Conservation (phyloP, 1,140 invertebrate genomes). For the Holotrichia oblita region DNA sequence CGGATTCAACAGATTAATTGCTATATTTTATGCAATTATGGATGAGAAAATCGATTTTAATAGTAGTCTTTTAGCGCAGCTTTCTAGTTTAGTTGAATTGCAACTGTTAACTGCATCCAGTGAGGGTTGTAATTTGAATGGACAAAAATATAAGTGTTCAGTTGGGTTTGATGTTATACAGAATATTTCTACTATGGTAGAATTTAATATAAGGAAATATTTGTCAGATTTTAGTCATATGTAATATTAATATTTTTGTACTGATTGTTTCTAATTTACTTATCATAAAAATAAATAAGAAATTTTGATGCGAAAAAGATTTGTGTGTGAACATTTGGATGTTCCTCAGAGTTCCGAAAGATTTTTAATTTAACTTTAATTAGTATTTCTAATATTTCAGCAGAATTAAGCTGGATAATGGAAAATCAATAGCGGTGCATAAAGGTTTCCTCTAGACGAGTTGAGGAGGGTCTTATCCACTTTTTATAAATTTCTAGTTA, state of each 20-base stretch:
- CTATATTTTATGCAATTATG: constrained; percentile 92
- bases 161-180: constrained; percentile 76
- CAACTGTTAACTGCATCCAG: constrained; percentile 71
- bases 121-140: constrained; percentile 71
- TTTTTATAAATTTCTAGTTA: too few species aligned
- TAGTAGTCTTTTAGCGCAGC: constrained; percentile 82
- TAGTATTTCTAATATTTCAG: too few species aligned
- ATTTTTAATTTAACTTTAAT: too few species aligned
- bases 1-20: constrained; percentile 82
- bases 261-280: too few species aligned
- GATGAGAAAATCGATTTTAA: constrained; percentile 86
- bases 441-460: too few species aligned
- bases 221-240: constrained; percentile 72
- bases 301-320: too few species aligned
- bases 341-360: too few species aligned
- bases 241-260: constrained; percentile 41
- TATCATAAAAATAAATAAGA: too few species aligned
- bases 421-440: too few species aligned
- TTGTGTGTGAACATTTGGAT: too few species aligned
- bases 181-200: constrained; percentile 74
- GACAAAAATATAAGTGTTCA: constrained; percentile 78
- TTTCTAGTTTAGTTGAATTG: constrained; percentile 78
- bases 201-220: constrained; percentile 78
- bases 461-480: too few species aligned
- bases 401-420: too few species aligned